These are phyloP conservation scores for Phthorimaea operculella DNA, from an alignment of 1,140 invertebrate genomes.

Conservation along the genomic window DNA sequence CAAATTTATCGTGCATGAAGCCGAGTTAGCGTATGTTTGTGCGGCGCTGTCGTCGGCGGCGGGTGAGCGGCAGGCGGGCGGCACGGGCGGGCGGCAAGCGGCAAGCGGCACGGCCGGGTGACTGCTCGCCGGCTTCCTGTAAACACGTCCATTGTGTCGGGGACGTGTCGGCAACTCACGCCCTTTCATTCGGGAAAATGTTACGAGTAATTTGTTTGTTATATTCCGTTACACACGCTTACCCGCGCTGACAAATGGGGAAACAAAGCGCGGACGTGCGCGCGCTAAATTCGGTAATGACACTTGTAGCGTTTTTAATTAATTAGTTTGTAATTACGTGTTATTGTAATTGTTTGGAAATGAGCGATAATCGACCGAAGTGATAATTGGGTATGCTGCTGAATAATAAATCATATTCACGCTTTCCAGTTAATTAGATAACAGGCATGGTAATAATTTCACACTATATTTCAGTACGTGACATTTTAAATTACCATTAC, in stretches of 20 bases:
- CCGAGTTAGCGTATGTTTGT: slow-evolving; percentile 23
- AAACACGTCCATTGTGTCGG: slow-evolving; percentile 51
- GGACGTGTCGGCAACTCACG: slow-evolving; percentile 34
- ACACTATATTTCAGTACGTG: too few species aligned
- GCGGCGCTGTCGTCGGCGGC: background rate
- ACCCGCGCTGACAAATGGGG: background rate
- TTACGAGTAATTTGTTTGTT: slow-evolving; percentile 39
- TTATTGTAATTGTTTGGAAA: too few species aligned
- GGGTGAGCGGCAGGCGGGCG: background rate
- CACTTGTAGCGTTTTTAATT: too few species aligned
- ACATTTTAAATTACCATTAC: too few species aligned
- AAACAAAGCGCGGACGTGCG: background rate
- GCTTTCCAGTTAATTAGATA: too few species aligned
- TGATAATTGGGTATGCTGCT: too few species aligned
- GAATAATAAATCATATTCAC: too few species aligned
- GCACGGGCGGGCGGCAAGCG: background rate
- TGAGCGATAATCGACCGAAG: too few species aligned
- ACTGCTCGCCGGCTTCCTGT: slow-evolving; percentile 43
- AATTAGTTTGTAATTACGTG: too few species aligned
- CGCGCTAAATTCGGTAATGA: too few species aligned
- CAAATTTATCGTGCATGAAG: slow-evolving; percentile 29
- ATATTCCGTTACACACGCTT: slow-evolving; percentile 25
- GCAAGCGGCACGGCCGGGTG: slow-evolving; percentile 15
- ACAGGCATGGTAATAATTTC: too few species aligned
- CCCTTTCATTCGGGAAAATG: slow-evolving; percentile 36